A percentile compares a stretch with the other conserved stretches of the same genome.
Evolutionary conservation across 2,888 invertebrate genomes (phyloP).

Genomic region (Protonemura montana): DNA sequence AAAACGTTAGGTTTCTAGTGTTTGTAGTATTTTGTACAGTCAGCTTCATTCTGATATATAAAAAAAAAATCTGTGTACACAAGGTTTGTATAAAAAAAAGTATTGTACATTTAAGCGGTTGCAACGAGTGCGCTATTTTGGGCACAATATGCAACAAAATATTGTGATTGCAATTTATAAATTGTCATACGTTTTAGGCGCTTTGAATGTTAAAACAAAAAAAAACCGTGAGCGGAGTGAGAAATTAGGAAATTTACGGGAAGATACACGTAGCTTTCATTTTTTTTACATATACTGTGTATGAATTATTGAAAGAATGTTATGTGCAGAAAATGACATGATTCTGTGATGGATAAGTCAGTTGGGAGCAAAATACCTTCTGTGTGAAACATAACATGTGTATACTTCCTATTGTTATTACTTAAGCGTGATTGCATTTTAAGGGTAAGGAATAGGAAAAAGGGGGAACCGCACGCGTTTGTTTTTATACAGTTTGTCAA

Average conservation of each 20-base stretch:
- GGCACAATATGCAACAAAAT: constrained; percentile 41
- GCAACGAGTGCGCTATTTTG: background rate
- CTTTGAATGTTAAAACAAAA: constrained; percentile 50
- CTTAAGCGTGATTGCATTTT: constrained; percentile 27
- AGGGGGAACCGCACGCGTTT: background rate
- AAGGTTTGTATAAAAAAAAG: constrained; percentile 30
- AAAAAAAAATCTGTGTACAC: constrained; percentile 29
- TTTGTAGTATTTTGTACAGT: constrained; percentile 60
- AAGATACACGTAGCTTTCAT: constrained; percentile 44
- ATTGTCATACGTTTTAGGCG: constrained; percentile 49
- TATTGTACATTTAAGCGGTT: constrained; percentile 33
- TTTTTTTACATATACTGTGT: constrained; percentile 46
- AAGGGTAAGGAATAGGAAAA: background rate
- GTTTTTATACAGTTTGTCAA: constrained; percentile 40
- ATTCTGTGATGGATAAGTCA: constrained; percentile 1
- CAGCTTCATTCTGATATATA: constrained; percentile 13
- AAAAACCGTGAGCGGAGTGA: constrained; percentile 36
- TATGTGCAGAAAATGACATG: constrained; percentile 21
- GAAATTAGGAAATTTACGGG: constrained; percentile 41
- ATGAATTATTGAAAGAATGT: constrained; percentile 42
- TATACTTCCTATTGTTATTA: constrained; percentile 48
- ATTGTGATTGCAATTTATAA: constrained; percentile 50
- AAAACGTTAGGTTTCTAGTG: constrained; percentile 55
- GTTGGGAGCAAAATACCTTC: constrained; percentile 4
- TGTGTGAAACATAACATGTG: background rate